Base-by-base conservation (phyloP, 2,888 invertebrate species). In the Phorcus lineatus region DNA sequence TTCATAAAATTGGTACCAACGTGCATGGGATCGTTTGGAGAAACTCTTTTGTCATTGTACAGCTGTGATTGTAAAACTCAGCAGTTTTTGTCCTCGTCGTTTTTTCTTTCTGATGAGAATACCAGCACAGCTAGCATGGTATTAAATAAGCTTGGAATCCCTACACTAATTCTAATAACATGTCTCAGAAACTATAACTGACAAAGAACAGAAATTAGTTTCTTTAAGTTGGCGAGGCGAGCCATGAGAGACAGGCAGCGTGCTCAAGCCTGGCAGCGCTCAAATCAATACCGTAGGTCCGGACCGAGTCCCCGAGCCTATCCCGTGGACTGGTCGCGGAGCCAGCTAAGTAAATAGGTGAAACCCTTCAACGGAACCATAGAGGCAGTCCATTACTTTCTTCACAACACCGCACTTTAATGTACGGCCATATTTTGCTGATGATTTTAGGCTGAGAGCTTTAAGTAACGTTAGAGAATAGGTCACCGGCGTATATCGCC, bases 191-290 rank as follows among this genome's bases (percentile, higher is more conserved):
- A 62, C 62, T 62, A 62, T 62, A 28, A 28, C 62, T 62, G 62
- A 62, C 62, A 62, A 62, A 62, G 40, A 70, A 70, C 70, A 31
- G 36, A 36, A 70, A 70, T 70, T 70, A 70, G 70, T 70, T 70
- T 70, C 70, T 70, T 70, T 70, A 70, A 70, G 70, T 40, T 19
- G 19, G 36, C 19, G 70, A 70, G 31, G 70, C 19, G 19, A 31
- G 31, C n/a, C 1, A 17, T 19, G 40, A 19, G 36, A 31, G 31
- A 36, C 70, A 9, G 24, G 28, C 62, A 16, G 28, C 16, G 62
- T 6, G 62, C 62, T 62, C 28, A 6, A 9, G 62, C 62, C 13
- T 28, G 62, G 11, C 36, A 36, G 36, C 28, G 28, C 28, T 24
- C n/a, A 9, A 36, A 70, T 70, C 70, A 19, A 70, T 70, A 70